Conservation (phyloP, 2,888 invertebrate genomes). For the Calephelis perditalis region DNA sequence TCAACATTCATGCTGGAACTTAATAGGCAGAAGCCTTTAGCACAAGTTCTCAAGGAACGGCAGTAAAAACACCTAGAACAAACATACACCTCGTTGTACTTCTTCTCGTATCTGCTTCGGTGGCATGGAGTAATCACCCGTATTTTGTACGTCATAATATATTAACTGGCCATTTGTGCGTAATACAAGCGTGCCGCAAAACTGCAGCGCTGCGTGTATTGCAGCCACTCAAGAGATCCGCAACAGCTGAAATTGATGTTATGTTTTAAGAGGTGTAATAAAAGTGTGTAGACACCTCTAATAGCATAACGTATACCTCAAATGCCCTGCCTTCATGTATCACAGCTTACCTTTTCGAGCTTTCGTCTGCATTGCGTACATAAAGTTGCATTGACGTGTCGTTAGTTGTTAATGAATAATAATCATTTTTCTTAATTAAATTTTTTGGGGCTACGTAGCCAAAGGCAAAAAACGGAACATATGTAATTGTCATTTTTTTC, state of each 20-base stretch:
- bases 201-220: slow-evolving; percentile 20
- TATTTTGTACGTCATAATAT: slow-evolving; percentile 1
- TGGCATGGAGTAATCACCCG: neutral
- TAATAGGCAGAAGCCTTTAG: neutral
- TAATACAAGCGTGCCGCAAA: slow-evolving; percentile 19
- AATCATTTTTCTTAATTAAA: no score
- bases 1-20: neutral
- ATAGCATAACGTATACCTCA: neutral
- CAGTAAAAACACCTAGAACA: slow-evolving; percentile 4
- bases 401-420: no score
- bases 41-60: neutral
- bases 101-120: no score
- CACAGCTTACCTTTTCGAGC: no score
- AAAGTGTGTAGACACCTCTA: neutral
- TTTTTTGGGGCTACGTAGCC: no score
- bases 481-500: no score
- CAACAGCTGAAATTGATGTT: slow-evolving; percentile 1
- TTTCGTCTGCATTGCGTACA: no score
- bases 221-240: slow-evolving; percentile 17
- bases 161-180: slow-evolving; percentile 7
- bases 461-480: no score
- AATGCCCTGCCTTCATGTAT: no score
- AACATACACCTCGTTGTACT: neutral
- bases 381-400: no score
- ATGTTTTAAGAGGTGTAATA: neutral